These are phyloP conservation scores for Zhuqinia jingwanae DNA, from an alignment of 2,888 invertebrate species.

Conservation along the genomic window DNA sequence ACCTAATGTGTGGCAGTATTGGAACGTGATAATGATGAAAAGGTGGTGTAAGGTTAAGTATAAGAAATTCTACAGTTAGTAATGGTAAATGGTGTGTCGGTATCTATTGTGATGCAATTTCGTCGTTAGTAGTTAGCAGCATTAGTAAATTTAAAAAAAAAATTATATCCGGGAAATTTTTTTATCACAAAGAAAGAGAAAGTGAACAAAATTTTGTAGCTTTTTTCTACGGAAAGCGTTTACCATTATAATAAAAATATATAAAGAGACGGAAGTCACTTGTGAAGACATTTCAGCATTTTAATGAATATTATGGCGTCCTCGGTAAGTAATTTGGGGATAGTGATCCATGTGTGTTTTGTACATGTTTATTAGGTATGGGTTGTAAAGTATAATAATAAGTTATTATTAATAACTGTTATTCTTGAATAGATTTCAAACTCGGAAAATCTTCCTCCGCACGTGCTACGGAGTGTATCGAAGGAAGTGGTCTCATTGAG, in stretches of 20 bases:
- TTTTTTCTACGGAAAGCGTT: no score
- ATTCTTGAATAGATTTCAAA: constrained; percentile 86
- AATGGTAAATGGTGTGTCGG: neutral
- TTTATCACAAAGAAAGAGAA: no score
- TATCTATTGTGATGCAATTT: neutral
- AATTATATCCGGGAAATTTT: neutral
- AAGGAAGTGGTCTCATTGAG: constrained; percentile 93
- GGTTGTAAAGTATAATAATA: no score
- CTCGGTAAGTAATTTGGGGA: constrained; percentile 75
- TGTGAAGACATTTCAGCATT: no score
- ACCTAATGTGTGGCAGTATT: no score
- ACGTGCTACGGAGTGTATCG: constrained; percentile 92
- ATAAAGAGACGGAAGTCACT: no score
- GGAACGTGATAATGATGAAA: constrained; percentile 26
- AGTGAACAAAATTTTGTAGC: no score
- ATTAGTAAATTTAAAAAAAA: neutral
- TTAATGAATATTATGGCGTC: constrained; percentile 69
- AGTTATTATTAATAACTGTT: no score
- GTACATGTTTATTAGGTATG: no score
- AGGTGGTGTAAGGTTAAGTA: constrained; percentile 24
- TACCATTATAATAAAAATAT: neutral
- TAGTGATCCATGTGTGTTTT: no score
- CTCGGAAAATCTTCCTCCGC: constrained; percentile 97
- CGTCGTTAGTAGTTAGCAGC: no score
- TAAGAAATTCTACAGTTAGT: neutral